Percentiles rank a stretch among this genome's conserved stretches.
These are phyloP conservation scores for Rhingia rostrata DNA, from an alignment of 2,888 invertebrate genomes.

Conservation along the genomic window DNA sequence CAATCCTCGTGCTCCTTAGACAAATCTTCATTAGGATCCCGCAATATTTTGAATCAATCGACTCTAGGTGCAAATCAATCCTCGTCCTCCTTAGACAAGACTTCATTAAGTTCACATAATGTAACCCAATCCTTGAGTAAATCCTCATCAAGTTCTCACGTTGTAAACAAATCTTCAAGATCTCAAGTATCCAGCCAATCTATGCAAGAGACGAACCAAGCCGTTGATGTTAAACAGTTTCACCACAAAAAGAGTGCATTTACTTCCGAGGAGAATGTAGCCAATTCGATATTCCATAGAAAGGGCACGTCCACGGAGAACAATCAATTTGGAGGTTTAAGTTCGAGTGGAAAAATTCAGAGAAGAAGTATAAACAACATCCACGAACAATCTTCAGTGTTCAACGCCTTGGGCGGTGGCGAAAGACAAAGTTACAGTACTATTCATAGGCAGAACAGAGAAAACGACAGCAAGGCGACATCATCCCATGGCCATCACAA, in stretches of 20 bases:
- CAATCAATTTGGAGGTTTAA: slow-evolving; percentile 78
- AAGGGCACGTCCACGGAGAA: slow-evolving; percentile 82
- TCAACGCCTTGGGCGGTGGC: slow-evolving; percentile 86
- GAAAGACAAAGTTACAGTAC: slow-evolving; percentile 91
- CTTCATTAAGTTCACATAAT: slow-evolving; percentile 23
- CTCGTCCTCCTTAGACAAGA: slow-evolving; percentile 14
- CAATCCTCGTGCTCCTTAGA: slow-evolving; percentile 10
- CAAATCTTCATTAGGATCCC: slow-evolving; percentile 21
- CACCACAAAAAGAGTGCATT: slow-evolving; percentile 91
- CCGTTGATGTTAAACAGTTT: slow-evolving; percentile 79
- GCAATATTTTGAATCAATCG: too few species aligned
- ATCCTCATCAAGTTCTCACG: slow-evolving; percentile 41
- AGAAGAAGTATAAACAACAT: slow-evolving; percentile 91
- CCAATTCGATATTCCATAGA: slow-evolving; percentile 90
- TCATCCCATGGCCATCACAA: slow-evolving; percentile 64
- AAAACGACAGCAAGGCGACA: slow-evolving; percentile 82
- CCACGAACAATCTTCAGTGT: slow-evolving; percentile 88
- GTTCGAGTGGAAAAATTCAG: slow-evolving; percentile 87
- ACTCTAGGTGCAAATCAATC: slow-evolving; percentile 20
- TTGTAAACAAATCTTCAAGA: slow-evolving; percentile 45
- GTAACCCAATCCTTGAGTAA: slow-evolving; percentile 21
- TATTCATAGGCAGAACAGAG: slow-evolving; percentile 88
- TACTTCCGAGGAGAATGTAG: slow-evolving; percentile 89
- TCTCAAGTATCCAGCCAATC: slow-evolving; percentile 68
- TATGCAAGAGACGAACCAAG: slow-evolving; percentile 58